Evolutionary conservation across 2,888 invertebrate species (phyloP).

Genomic region (Leucoma salicis): DNA sequence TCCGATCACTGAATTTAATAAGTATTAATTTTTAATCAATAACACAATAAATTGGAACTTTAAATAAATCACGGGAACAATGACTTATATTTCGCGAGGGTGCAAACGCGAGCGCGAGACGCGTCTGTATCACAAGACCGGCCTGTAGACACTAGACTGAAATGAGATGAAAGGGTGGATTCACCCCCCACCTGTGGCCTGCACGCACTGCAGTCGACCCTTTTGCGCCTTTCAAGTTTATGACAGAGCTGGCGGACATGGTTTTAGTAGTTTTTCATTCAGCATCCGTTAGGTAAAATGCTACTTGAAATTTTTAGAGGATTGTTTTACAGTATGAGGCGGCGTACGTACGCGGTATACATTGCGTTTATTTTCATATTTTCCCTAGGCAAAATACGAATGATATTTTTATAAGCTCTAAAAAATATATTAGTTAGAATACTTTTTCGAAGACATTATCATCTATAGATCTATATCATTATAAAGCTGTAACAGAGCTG

Average conservation of each 20-base stretch:
- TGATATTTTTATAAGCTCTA: too few species aligned
- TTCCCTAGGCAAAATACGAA: too few species aligned
- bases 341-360: too few species aligned
- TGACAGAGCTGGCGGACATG: slow-evolving; percentile 35
- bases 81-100: slow-evolving; percentile 17
- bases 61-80: neutral
- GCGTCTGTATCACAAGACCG: slow-evolving; percentile 47
- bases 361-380: too few species aligned
- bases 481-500: too few species aligned
- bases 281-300: slow-evolving; percentile 21
- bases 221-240: slow-evolving; percentile 58
- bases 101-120: slow-evolving; percentile 18
- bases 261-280: slow-evolving; percentile 35
- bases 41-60: neutral
- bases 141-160: slow-evolving; percentile 45
- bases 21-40: neutral
- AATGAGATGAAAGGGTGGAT: slow-evolving; percentile 38
- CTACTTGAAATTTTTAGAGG: neutral
- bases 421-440: too few species aligned
- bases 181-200: slow-evolving; percentile 73
- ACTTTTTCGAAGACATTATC: too few species aligned
- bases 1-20: slow-evolving; percentile 6
- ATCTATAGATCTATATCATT: too few species aligned
- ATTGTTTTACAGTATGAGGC: too few species aligned
- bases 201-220: slow-evolving; percentile 76